Base-by-base conservation (phyloP, 2,888 invertebrate genomes). In the Epinotia brunnichana region DNA sequence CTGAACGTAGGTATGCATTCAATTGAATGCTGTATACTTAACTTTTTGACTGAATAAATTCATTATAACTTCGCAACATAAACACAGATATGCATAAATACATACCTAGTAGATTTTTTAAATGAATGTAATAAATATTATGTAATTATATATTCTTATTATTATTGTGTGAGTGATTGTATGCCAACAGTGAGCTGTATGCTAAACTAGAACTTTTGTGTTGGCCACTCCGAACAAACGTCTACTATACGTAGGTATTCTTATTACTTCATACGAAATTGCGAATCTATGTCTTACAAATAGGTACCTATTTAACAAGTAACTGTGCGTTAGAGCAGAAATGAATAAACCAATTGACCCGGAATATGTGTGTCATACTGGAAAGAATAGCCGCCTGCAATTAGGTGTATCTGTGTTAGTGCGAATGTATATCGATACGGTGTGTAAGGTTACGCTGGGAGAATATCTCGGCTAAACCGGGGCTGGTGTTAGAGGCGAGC, bases 401-500 rank as follows among this genome's bases (percentile, higher is more conserved):
- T 72, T 67, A 57, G 73, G 17, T 48, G 62, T 15, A 29, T 35
- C 41, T 66, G 56, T 48, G 66, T 48, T 70, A 44, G 41, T 61
- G 60, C 54, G 54, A 69, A 69, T 70, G 70, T 60, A 44, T 57
- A 72, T 74, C 59, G 63, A 54, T 71, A 68, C 41, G 29, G 48
- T 56, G 51, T n/a, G 64, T 29, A 85, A 87, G 80, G 87, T 90
- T 89, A 89, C 89, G 87, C 83, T 86, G 80, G 71, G 74, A 80
- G 84, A 81, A 79, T 83, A 87, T 86, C 84, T 85, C 84, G 90
- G 89, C 78, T 86, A 82, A 83, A 80, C 82, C 79, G 77, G 77
- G 75, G 77, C 73, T 72, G 78, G 77, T 84, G 83, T 82, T 85
- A 84, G 83, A 81, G 84, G 82, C 84, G 82, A 83, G 81, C 77